Percentiles rank a stretch among this genome's conserved stretches.
Conservation (phyloP, 2,888 invertebrate species). For the Camptogramma bilineatum region DNA sequence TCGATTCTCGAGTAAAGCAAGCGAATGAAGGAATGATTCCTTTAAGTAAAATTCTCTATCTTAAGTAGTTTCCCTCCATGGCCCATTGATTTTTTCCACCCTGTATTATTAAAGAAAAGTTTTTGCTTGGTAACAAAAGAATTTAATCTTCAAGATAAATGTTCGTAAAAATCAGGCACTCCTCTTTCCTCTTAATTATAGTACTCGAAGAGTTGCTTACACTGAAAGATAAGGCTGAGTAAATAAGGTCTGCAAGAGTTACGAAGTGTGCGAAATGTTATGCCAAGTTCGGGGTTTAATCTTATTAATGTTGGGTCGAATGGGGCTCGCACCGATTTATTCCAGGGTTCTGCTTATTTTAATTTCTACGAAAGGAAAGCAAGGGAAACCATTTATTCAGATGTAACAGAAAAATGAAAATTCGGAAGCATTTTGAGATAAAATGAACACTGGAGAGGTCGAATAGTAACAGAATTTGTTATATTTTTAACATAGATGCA, state of each 20-base stretch:
- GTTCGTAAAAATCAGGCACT: neutral
- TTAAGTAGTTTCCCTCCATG: no score
- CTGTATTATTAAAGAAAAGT: no score
- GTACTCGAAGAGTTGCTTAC: slow-evolving; percentile 12
- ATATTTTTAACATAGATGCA: no score
- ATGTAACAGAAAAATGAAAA: neutral
- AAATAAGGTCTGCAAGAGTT: slow-evolving; percentile 13
- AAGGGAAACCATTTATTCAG: neutral
- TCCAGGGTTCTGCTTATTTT: neutral
- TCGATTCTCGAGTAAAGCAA: no score
- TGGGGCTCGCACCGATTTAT: neutral
- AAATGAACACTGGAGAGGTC: no score
- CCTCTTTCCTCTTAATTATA: slow-evolving; percentile 15
- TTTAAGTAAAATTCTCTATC: no score
- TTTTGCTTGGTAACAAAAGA: no score
- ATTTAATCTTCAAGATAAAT: no score
- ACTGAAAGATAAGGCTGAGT: slow-evolving; percentile 15
- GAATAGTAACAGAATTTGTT: no score
- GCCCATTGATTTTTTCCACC: no score
- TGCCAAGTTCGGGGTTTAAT: slow-evolving; percentile 12
- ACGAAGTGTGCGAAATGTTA: slow-evolving; percentile 16
- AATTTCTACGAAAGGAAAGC: neutral
- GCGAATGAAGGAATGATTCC: no score
- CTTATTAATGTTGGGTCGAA: neutral
- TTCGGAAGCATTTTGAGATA: no score